phyloP scores from a whole-genome alignment of 2,888 invertebrate species.

The Xanthia togata region DNA sequence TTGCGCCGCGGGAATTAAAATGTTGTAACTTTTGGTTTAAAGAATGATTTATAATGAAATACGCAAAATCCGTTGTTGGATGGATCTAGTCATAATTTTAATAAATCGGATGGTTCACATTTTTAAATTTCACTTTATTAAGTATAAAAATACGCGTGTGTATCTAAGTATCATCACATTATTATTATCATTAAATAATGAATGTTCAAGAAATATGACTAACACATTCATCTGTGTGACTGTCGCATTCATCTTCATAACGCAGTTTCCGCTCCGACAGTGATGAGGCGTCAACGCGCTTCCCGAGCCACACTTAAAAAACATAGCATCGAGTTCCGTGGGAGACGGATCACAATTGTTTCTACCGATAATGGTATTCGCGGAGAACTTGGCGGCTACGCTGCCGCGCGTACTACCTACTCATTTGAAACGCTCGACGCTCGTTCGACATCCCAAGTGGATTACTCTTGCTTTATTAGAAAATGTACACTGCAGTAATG shows the following conservation, averaged over 20 bases:
- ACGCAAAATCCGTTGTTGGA: slow-evolving; percentile 3
- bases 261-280: slow-evolving; percentile 59
- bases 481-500: slow-evolving; percentile 43
- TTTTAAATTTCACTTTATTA: slow-evolving; percentile 15
- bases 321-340: slow-evolving; percentile 66
- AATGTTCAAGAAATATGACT: too few relatives aligned
- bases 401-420: slow-evolving; percentile 9
- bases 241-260: slow-evolving; percentile 64
- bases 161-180: too few relatives aligned
- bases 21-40: slow-evolving; percentile 44
- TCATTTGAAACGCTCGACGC: slow-evolving; percentile 38
- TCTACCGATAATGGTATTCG: slow-evolving; percentile 59
- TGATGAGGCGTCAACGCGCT: slow-evolving; percentile 55
- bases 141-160: slow-evolving; percentile 21
- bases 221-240: slow-evolving; percentile 55
- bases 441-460: slow-evolving; percentile 24
- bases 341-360: slow-evolving; percentile 60
- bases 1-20: slow-evolving; percentile 42
- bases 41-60: slow-evolving; percentile 15
- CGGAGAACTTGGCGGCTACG: slow-evolving; percentile 33
- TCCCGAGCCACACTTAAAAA: slow-evolving; percentile 60
- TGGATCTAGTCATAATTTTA: slow-evolving; percentile 14
- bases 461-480: slow-evolving; percentile 46
- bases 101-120: slow-evolving; percentile 4
- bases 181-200: too few relatives aligned